These are phyloP conservation scores for Actinostola sp. DNA, from an alignment of 92 coral and sea anemone genomes.

Conservation along the genomic window DNA sequence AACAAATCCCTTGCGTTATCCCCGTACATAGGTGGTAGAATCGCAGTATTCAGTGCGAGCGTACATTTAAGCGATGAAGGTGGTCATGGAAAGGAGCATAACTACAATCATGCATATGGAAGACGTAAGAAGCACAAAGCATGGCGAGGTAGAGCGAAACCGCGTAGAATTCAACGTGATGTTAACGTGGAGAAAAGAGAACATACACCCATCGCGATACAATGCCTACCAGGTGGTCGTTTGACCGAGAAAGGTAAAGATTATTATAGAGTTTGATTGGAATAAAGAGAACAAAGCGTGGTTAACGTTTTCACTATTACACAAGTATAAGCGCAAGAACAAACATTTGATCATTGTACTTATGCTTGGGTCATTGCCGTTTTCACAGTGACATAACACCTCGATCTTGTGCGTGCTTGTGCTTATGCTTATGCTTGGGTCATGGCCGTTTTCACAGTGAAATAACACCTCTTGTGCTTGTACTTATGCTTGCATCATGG, in stretches of 20 bases:
- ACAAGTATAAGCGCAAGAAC: background rate
- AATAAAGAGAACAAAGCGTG: too few species aligned
- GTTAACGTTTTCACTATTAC: background rate
- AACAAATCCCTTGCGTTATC: background rate
- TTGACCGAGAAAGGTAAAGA: slow-evolving; percentile 16
- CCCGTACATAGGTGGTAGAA: background rate
- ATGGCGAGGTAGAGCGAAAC: too few species aligned
- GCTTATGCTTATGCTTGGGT: too few species aligned
- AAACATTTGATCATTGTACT: background rate
- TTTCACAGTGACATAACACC: too few species aligned
- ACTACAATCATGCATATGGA: background rate
- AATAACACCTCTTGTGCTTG: too few species aligned
- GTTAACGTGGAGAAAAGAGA: slow-evolving; percentile 1
- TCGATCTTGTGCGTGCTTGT: too few species aligned
- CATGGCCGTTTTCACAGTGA: too few species aligned
- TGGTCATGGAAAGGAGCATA: background rate
- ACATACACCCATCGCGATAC: background rate
- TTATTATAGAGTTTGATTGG: background rate
- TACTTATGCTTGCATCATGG: too few species aligned
- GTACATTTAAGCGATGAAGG: too few species aligned
- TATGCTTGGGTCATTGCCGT: too few species aligned
- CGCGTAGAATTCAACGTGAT: too few species aligned
- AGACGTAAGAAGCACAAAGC: background rate
- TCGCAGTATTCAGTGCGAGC: too few species aligned
- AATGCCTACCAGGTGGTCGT: slow-evolving; percentile 26